Conservation (phyloP, 2,797 vertebrate species). For the Eutrigla gurnardus region DNA sequence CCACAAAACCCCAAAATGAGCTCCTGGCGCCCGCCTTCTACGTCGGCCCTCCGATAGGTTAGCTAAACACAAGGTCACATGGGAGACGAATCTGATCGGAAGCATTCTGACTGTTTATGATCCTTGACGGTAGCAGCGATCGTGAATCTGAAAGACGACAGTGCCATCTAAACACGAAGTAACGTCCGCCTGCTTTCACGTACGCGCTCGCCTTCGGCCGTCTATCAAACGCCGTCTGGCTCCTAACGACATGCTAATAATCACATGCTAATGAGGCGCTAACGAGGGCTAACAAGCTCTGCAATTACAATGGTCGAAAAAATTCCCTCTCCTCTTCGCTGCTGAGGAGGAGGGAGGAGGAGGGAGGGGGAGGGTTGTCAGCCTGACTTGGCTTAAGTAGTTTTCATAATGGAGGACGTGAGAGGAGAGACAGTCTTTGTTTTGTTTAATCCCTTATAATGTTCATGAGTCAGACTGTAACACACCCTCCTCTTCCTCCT, state of each 20-base stretch:
- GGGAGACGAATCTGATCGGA: too few relatives aligned
- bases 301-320: conserved; percentile 61
- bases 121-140: too few relatives aligned
- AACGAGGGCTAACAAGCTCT: conserved; percentile 54
- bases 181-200: too few relatives aligned
- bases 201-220: conserved; percentile 33
- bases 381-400: conserved; percentile 43
- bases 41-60: background rate
- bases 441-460: conserved; percentile 59
- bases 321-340: conserved; percentile 31
- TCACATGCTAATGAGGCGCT: conserved; percentile 59
- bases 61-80: too few relatives aligned
- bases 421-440: conserved; percentile 25
- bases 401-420: conserved; percentile 27
- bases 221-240: conserved; percentile 51
- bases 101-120: too few relatives aligned
- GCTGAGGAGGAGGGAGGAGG: background rate
- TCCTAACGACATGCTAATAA: conserved; percentile 62
- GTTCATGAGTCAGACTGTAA: conserved; percentile 41
- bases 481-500: conserved; percentile 17
- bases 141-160: too few relatives aligned
- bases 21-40: conserved; percentile 4
- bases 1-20: conserved; percentile 21
- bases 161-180: too few relatives aligned
- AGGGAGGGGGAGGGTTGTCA: conserved; percentile 25